These are phyloP conservation scores for Calliphora vicina DNA, from an alignment of 1,140 invertebrate species.

Conservation along the genomic window DNA sequence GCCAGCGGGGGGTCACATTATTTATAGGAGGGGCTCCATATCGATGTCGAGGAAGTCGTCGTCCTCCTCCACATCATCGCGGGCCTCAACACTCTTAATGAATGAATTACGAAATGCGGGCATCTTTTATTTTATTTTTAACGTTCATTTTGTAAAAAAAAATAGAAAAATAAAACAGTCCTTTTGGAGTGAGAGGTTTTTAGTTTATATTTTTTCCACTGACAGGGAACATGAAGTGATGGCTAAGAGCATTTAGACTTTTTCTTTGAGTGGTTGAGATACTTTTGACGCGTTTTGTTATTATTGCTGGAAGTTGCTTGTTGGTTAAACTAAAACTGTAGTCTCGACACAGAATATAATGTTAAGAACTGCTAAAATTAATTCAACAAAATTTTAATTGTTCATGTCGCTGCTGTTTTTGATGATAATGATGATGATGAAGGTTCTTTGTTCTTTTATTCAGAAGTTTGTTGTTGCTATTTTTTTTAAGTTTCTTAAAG, in stretches of 20 bases:
- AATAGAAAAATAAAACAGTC: background rate
- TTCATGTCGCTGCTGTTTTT: background rate
- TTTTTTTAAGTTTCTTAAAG: too few relatives aligned
- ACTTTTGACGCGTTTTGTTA: background rate
- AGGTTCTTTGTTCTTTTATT: too few relatives aligned
- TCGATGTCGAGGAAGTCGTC: too few relatives aligned
- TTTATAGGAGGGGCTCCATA: too few relatives aligned
- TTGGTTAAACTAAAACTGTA: background rate
- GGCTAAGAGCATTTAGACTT: background rate
- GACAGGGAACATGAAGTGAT: background rate
- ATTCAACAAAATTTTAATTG: conserved; percentile 1
- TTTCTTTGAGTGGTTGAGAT: background rate
- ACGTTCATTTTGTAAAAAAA: background rate
- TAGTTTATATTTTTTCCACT: background rate
- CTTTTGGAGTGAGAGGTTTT: background rate
- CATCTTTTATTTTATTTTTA: background rate
- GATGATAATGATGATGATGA: background rate
- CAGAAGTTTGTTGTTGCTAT: too few relatives aligned
- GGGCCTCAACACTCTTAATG: too few relatives aligned
- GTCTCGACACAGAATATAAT: background rate
- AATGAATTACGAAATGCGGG: background rate
- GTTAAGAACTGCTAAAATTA: background rate
- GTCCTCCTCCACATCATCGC: too few relatives aligned
- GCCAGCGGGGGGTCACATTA: too few relatives aligned
- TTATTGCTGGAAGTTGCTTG: background rate